These are phyloP conservation scores for Thaumatotibia leucotreta DNA, from an alignment of 1,140 invertebrate species.

Conservation along the genomic window DNA sequence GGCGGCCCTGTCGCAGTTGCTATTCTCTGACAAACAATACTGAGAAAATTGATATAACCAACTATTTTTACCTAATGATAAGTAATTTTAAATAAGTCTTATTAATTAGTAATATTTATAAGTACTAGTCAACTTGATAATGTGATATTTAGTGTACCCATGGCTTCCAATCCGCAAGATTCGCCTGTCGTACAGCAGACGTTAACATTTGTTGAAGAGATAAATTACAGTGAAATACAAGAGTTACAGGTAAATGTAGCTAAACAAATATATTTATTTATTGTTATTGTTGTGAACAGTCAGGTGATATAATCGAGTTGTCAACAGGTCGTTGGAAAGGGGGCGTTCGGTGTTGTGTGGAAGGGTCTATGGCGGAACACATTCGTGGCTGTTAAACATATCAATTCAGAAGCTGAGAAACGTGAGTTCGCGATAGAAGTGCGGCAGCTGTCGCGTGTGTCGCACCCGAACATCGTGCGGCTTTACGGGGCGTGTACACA, in stretches of 20 bases:
- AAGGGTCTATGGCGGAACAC: conserved; percentile 91
- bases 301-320: conserved; percentile 19
- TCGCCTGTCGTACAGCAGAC: conserved; percentile 64
- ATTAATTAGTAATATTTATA: conserved; percentile 35
- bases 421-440: conserved; percentile 90
- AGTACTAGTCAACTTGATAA: conserved; percentile 64
- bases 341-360: conserved; percentile 97
- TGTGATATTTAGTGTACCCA: conserved; percentile 71
- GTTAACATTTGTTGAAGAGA: conserved; percentile 69
- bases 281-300: conserved; percentile 20
- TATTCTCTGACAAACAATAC: conserved; percentile 73
- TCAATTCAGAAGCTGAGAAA: conserved; percentile 92
- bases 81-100: conserved; percentile 39
- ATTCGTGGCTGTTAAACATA: conserved; percentile 94
- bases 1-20: conserved; percentile 74
- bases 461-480: conserved; percentile 95
- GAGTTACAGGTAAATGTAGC: conserved; percentile 66
- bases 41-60: conserved; percentile 60
- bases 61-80: conserved; percentile 57
- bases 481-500: conserved; percentile 94
- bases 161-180: conserved; percentile 73
- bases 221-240: conserved; percentile 74
- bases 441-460: conserved; percentile 91
- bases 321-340: conserved; percentile 91
- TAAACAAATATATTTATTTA: conserved; percentile 17